Evolutionary conservation across 2,888 invertebrate species (phyloP).

Genomic region (Pollenia labialis): DNA sequence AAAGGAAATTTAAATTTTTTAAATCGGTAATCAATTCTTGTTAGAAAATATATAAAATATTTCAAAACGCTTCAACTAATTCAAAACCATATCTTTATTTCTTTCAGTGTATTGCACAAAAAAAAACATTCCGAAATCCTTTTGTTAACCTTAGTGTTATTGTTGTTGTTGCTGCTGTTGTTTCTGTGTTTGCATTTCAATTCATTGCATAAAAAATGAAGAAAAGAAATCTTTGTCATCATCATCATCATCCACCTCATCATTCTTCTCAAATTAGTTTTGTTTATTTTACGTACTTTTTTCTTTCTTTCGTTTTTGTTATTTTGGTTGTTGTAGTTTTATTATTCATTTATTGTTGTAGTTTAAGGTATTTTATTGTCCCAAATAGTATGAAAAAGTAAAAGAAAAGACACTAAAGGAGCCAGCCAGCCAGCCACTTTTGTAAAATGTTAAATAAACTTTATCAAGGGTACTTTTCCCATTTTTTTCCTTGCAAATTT

Average conservation of each 20-base stretch:
- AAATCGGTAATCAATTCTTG: too few species aligned
- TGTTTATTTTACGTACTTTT: conserved; percentile 31
- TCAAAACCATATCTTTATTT: conserved; percentile 14
- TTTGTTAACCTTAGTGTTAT: conserved; percentile 44
- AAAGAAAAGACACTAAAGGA: conserved; percentile 25
- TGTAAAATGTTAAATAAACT: conserved; percentile 61
- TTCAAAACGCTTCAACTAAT: too few species aligned
- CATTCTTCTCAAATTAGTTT: conserved; percentile 44
- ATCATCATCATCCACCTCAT: conserved; percentile 51
- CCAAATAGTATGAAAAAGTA: conserved; percentile 29
- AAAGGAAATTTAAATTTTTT: too few species aligned
- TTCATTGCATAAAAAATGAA: conserved; percentile 46
- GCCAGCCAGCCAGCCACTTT: conserved; percentile 53
- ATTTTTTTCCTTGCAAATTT: neutral
- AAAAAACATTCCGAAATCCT: conserved; percentile 32
- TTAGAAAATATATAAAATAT: too few species aligned
- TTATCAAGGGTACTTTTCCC: conserved; percentile 52
- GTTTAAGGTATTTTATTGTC: conserved; percentile 58
- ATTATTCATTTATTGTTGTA: conserved; percentile 66
- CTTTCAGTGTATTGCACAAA: conserved; percentile 38
- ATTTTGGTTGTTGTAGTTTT: conserved; percentile 49
- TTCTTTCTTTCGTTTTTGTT: conserved; percentile 26
- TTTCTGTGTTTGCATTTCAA: conserved; percentile 53
- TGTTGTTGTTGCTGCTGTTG: conserved; percentile 23
- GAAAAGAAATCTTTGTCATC: conserved; percentile 48